These are phyloP conservation scores for Amaurobius ferox DNA, from an alignment of 2,888 invertebrate species.

Conservation along the genomic window DNA sequence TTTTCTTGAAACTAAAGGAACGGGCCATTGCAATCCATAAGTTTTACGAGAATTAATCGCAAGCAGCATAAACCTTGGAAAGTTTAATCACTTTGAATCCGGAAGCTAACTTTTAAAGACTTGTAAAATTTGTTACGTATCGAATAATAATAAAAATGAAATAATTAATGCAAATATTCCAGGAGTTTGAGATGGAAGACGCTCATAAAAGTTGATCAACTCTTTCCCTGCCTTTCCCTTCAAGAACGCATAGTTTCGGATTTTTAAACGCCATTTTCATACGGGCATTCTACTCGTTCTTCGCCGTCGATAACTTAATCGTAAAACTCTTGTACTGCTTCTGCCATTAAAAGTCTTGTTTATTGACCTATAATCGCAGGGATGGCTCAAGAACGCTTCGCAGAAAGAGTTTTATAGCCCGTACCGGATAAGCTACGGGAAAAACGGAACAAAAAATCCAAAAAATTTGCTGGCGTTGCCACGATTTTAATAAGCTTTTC, in stretches of 20 bases:
- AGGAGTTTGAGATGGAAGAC: not conserved
- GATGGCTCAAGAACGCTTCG: slow-evolving; percentile 48
- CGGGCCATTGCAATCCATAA: too few species aligned
- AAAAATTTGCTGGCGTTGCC: not conserved
- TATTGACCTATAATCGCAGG: slow-evolving; percentile 66
- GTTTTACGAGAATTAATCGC: not conserved
- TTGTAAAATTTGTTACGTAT: not conserved
- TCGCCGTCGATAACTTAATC: slow-evolving; percentile 61
- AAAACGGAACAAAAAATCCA: slow-evolving; percentile 18
- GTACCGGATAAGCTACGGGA: slow-evolving; percentile 49
- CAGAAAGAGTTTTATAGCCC: slow-evolving; percentile 56
- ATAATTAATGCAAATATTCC: not conserved
- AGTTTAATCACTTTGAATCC: slow-evolving; percentile 14
- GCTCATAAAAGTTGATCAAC: not conserved
- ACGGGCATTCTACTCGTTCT: not conserved
- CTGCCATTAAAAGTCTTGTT: slow-evolving; percentile 62
- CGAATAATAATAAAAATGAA: not conserved
- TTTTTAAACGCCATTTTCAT: not conserved
- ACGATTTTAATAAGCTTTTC: not conserved
- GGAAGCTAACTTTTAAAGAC: not conserved
- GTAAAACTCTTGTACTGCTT: slow-evolving; percentile 54
- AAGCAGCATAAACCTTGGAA: not conserved
- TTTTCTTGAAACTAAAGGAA: too few species aligned
- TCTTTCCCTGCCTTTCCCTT: not conserved
- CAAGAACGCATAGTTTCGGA: not conserved